Evolutionary conservation across 2,797 vertebrate species (phyloP).

Genomic region (Gobionotothen gibberifrons): DNA sequence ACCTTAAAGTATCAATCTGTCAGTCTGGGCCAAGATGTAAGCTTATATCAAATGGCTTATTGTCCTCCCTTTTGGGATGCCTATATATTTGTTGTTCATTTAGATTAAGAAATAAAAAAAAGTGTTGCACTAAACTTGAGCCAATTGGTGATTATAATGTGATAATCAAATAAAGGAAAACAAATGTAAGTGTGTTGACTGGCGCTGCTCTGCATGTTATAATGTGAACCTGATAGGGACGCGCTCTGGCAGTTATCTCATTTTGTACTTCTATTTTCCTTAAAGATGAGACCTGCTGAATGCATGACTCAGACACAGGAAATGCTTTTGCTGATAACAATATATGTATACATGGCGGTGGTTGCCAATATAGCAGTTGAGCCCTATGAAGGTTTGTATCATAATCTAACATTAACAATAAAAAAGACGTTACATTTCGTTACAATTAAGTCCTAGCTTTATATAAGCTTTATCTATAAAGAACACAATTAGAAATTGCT

Average conservation of each 20-base stretch:
- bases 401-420: not conserved
- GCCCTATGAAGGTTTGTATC: not conserved
- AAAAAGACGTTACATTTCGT: not conserved
- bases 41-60: not conserved
- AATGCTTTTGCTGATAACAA: not conserved
- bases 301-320: not conserved
- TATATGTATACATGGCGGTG: not conserved
- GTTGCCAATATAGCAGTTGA: not conserved
- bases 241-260: not conserved
- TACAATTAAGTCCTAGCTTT: not conserved
- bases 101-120: not conserved
- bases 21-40: not conserved
- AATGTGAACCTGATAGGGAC: not conserved
- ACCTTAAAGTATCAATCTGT: not conserved
- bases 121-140: not conserved
- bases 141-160: not conserved
- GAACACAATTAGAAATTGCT: no score
- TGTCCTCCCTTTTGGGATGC: not conserved
- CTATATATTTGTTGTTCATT: not conserved
- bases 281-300: not conserved
- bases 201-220: not conserved
- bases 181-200: not conserved
- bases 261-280: not conserved
- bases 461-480: no score
- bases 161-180: not conserved